Base-by-base conservation (phyloP, 2,888 invertebrate genomes). In the Microdon myrmicae region DNA sequence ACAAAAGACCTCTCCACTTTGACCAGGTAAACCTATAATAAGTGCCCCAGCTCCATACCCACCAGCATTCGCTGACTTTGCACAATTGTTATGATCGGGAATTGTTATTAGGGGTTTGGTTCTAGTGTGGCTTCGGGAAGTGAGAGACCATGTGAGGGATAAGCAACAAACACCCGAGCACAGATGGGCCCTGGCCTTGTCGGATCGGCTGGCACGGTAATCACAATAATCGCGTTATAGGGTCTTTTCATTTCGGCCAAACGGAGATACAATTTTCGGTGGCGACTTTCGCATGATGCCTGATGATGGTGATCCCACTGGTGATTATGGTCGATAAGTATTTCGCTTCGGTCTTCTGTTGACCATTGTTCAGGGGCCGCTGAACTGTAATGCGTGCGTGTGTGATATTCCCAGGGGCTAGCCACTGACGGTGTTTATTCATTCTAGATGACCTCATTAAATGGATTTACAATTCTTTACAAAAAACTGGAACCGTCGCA, bases 11-110 rank as follows among this genome's bases (percentile, higher is more conserved):
- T 64, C 43, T 64, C 51, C 64, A 64, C 64, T 58, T 58, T 64
- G 58, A 64, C 64, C 64, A 64, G 60, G 53, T 64, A 58, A 58
- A 58, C 58, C 64, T 58, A 64, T 58, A 64, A 58, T 64, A 64
- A 64, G 47, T 53, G 43, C 58, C 47, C 47, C 51, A 32, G 16
- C 41, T 37, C 45, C 51, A n/a, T n/a, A n/a, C 23, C n/a, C 16
- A 34, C 34, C 25, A 12, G n/a, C 32, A 7, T 26, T 8, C 39
- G 19, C 32, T 45, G 64, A 58, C 37, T 47, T 22, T 58, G 56
- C 61, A 64, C 56, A 58, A 64, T 51, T 64, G 45, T 56, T 56
- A 58, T 64, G 58, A 53, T 64, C 48, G 29, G 43, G 41, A 48
- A 39, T 41, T 45, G 41, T 58, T 58, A 64, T 58, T 64, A 64